Base-by-base conservation (phyloP, 2,888 invertebrate genomes). In the Itoplectis maculator region DNA sequence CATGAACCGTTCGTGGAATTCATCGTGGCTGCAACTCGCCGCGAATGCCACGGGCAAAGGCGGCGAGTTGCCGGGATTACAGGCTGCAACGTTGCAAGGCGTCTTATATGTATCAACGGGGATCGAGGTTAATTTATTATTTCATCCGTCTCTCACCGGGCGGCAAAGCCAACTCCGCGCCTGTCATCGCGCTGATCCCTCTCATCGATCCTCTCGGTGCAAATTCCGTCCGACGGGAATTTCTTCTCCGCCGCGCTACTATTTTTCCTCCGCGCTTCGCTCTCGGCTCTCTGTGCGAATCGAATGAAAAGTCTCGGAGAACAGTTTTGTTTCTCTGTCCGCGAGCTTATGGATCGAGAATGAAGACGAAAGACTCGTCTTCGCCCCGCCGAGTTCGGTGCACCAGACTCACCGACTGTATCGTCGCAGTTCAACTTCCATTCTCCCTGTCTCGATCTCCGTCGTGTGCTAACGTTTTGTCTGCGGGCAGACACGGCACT, bases 141-240 rank as follows among this genome's bases (percentile, higher is more conserved):
- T 72, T 72, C 70, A 82, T 79, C 66, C 70, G 61, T 75, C 75
- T 82, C 75, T 37, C 40, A n/a, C 15, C 45, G 13, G 61, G 59
- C 37, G 51, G 65, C n/a, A n/a, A 29, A 29, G 29, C 29, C 29
- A 29, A 66, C 75, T 79, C 47, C 61, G 59, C 72, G 79, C 75
- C 82, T 82, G 75, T 56, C 82, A 45, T 66, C 15, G n/a, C 40
- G 11, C 59, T 79, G 74, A 82, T 79, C 82, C 78, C 70, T 65
- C 15, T 49, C 23, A 74, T 79, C 49, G 40, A 74, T 65, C 23
- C 45, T 61, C 37, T n/a, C n/a, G n/a, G 15, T 61, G 35, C 20
- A 49, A 47, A 70, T 47, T 47, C n/a, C 5, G 47, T 29, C 56
- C 37, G 9, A 63, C 15, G 66, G 15, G 40, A 73, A 73, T 68